These are phyloP conservation scores for Lasioglossum marginatum DNA, from an alignment of 2,888 invertebrate genomes.

Conservation along the genomic window DNA sequence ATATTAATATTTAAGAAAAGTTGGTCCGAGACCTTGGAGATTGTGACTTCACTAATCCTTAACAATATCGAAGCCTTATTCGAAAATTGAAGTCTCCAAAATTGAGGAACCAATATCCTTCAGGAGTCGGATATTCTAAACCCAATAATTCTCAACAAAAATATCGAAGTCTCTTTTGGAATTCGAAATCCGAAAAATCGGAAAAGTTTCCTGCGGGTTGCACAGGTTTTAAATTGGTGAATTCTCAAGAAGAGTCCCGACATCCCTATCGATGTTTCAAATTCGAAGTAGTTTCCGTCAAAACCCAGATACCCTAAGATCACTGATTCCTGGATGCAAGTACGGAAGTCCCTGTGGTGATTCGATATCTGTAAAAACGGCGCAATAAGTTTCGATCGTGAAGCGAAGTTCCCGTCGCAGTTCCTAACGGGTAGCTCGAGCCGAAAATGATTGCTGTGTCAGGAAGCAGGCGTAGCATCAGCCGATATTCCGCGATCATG, in stretches of 20 bases:
- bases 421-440: background rate
- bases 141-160: conserved; percentile 5
- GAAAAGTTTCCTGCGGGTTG: background rate
- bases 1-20: too few species aligned
- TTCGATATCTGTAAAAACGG: background rate
- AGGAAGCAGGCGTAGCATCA: conserved; percentile 43
- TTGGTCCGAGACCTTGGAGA: too few species aligned
- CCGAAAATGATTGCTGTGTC: conserved; percentile 41
- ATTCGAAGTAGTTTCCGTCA: background rate
- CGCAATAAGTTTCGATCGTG: background rate
- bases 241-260: background rate
- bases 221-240: background rate
- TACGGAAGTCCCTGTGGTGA: background rate
- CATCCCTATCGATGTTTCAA: background rate
- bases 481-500: conserved; percentile 53
- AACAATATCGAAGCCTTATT: background rate
- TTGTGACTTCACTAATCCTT: background rate
- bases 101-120: background rate
- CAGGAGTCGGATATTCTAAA: background rate
- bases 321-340: background rate
- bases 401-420: background rate
- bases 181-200: background rate
- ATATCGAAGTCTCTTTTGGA: background rate
- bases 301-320: background rate
- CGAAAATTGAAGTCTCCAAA: background rate